These are phyloP conservation scores for Trinectes maculatus DNA, from an alignment of 2,113 vertebrate genomes.

Conservation along the genomic window DNA sequence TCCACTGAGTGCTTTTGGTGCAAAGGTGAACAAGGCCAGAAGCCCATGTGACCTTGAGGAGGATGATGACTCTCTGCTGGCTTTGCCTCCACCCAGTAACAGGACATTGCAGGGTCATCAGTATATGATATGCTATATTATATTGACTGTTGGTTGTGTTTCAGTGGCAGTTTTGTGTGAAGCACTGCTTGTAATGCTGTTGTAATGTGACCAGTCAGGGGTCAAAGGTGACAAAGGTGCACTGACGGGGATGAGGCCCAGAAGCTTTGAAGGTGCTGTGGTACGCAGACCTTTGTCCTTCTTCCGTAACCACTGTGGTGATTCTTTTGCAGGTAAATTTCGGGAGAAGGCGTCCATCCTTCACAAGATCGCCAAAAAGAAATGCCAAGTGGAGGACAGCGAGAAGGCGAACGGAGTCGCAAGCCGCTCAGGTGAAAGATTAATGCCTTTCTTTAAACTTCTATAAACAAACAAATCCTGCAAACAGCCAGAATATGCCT, in stretches of 20 bases:
- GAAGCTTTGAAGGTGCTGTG: conserved; percentile 16
- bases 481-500: too few relatives aligned
- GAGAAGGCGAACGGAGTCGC: conserved; percentile 91
- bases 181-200: conserved; percentile 32
- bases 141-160: conserved; percentile 52
- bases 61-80: conserved; percentile 42
- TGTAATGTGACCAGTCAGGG: conserved; percentile 50
- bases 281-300: not conserved
- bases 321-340: conserved; percentile 89
- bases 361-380: conserved; percentile 99
- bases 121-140: conserved; percentile 62
- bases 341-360: conserved; percentile 97
- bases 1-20: conserved; percentile 45
- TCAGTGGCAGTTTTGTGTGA: conserved; percentile 32
- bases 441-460: not conserved
- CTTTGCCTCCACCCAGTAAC: conserved; percentile 37
- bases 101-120: conserved; percentile 72
- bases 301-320: conserved; percentile 1
- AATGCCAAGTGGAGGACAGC: conserved; percentile 94
- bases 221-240: conserved; percentile 53
- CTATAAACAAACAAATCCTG: too few relatives aligned
- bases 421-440: conserved; percentile 86
- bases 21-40: conserved; percentile 24
- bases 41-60: conserved; percentile 48
- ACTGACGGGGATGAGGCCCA: conserved; percentile 21